Base-by-base conservation (phyloP, 1,140 invertebrate species). In the Ostrea edulis region DNA sequence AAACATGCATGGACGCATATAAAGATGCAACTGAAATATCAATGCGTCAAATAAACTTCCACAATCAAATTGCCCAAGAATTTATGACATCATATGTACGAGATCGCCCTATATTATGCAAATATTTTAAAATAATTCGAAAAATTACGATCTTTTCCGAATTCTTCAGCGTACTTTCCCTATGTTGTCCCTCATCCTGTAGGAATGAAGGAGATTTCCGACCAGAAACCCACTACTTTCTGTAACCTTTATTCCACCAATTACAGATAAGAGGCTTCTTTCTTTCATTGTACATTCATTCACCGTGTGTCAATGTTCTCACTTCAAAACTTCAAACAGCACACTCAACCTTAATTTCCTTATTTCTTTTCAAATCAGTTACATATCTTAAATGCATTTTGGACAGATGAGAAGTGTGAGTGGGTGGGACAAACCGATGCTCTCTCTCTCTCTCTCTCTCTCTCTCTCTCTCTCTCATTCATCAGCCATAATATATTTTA, bases 401-500 rank as follows among this genome's bases (percentile, higher is more conserved):
- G 35, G 1, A 44, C 35, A 5, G 35, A 44, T 44, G 35, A 44
- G 35, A 44, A 44, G 35, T 44, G 35, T 44, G 35, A 1, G 35
- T 44, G 35, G 1, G 35, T 44, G 35, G 1, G 35, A 44, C 35
- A 44, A 44, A 44, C 35, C 35, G 35, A 44, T 44, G 5, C 85
- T 81, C 65, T 86, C 68, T 86, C 85, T 86, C 65, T 86, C 20
- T 86, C 85, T 86, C 85, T 86, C 53, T 86, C 85, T 86, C 85
- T 86, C 55, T 86, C 58, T 86, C 85, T 86, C 55, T 86, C 85
- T 86, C 85, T 86, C 85, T 95, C 95, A 55, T 77, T 87, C 88
- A 65, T 58, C 20, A 58, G 2, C 3, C 55, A 58, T 58, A 55
- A 55, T 12, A 55, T 55, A 17, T 12, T 12, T 55, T 55, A 12